phyloP scores from a whole-genome alignment of 2,797 vertebrate genomes.

The Argya squamiceps region DNA sequence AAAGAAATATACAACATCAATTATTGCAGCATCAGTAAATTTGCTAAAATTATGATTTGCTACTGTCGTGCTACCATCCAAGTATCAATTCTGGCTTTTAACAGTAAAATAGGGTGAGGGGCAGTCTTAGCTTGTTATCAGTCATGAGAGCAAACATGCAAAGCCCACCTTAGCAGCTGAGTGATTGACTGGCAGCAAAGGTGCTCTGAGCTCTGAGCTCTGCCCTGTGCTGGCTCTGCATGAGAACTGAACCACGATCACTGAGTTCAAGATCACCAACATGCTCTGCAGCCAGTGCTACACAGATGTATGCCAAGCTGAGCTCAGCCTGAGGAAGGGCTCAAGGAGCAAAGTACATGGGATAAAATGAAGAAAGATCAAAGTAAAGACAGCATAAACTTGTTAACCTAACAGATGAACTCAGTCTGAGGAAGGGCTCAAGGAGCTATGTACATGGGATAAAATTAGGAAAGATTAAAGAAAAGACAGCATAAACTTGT shows the following conservation, averaged over 20 bases:
- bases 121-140: not conserved
- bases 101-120: not conserved
- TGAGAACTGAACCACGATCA: not conserved
- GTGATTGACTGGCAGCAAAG: not conserved
- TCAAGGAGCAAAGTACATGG: conserved; percentile 25
- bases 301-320: not conserved
- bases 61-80: not conserved
- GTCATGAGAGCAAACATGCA: not conserved
- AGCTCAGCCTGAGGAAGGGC: not conserved
- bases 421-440: not conserved
- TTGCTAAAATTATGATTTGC: not conserved
- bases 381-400: not conserved
- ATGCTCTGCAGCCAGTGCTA: not conserved
- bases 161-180: not conserved
- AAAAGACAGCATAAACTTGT: not conserved
- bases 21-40: not conserved
- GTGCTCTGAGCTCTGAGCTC: not conserved
- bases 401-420: not conserved
- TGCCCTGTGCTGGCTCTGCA: not conserved
- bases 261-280: not conserved
- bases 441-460: conserved; percentile 25
- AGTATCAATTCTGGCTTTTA: not conserved
- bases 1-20: not conserved
- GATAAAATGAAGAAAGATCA: conserved; percentile 22
- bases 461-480: conserved; percentile 12